A percentile compares a stretch with the other conserved stretches of the same genome.
Evolutionary conservation across 2,888 invertebrate genomes (phyloP).

Genomic region (Stenurella melanura): DNA sequence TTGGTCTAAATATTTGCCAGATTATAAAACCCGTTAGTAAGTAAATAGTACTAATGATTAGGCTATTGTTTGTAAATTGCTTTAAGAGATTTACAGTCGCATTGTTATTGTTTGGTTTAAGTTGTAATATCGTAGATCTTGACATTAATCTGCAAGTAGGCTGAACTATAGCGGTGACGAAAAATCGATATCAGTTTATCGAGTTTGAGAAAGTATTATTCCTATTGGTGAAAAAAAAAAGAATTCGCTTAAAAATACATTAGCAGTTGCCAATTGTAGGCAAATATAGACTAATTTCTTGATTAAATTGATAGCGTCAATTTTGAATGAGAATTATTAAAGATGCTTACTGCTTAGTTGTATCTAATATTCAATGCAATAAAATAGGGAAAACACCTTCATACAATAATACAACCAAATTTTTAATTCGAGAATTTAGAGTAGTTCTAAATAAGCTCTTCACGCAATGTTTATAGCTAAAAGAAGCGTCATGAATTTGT

Average conservation of each 20-base stretch:
- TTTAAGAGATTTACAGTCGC: slow-evolving; percentile 45
- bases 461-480: too few species aligned
- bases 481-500: too few species aligned
- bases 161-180: slow-evolving; percentile 2
- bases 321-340: neutral
- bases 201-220: slow-evolving; percentile 8
- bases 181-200: slow-evolving; percentile 15
- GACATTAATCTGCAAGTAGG: slow-evolving; percentile 24
- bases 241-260: neutral
- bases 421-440: too few species aligned
- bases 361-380: too few species aligned
- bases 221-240: neutral
- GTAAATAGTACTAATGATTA: slow-evolving; percentile 56
- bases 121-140: slow-evolving; percentile 7
- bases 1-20: slow-evolving; percentile 49
- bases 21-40: slow-evolving; percentile 52
- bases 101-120: slow-evolving; percentile 29
- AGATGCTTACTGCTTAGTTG: too few species aligned
- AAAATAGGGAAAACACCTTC: too few species aligned
- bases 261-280: slow-evolving; percentile 18
- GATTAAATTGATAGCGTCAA: neutral
- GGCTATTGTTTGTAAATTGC: slow-evolving; percentile 60
- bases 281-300: slow-evolving; percentile 12
- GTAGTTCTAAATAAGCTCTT: too few species aligned
- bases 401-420: too few species aligned